Percentiles rank a stretch among this genome's conserved stretches.
Conservation (phyloP, 1,140 invertebrate genomes). For the Prorops nasuta region DNA sequence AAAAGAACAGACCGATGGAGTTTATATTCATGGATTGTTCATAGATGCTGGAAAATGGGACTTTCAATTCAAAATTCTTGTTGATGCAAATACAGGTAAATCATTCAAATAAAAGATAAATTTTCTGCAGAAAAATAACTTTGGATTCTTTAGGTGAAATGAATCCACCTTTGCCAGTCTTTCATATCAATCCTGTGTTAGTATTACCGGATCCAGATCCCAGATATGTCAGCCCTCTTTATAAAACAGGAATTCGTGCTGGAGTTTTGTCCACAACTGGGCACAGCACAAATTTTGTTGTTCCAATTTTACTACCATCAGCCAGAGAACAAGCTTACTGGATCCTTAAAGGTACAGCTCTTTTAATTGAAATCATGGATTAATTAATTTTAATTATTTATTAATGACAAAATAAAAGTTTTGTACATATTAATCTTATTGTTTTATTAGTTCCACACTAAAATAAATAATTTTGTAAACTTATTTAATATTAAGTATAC, state of each 20-base stretch:
- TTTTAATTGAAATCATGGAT: slow-evolving; percentile 75
- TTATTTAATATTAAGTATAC: not conserved
- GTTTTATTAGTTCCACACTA: not conserved
- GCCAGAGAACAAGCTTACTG: slow-evolving; percentile 68
- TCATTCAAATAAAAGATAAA: too few species aligned
- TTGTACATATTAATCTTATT: not conserved
- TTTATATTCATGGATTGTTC: slow-evolving; percentile 82
- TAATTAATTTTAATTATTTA: slow-evolving; percentile 38
- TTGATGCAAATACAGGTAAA: slow-evolving; percentile 70
- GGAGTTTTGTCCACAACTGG: slow-evolving; percentile 84
- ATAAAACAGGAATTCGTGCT: slow-evolving; percentile 82
- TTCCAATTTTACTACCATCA: slow-evolving; percentile 73
- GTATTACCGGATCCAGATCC: slow-evolving; percentile 60
- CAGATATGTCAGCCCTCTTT: slow-evolving; percentile 76
- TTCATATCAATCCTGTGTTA: slow-evolving; percentile 71
- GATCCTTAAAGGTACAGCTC: slow-evolving; percentile 82
- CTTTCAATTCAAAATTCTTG: slow-evolving; percentile 60
- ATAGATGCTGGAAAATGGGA: slow-evolving; percentile 87
- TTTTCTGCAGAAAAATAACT: not conserved
- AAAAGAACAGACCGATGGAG: slow-evolving; percentile 67
- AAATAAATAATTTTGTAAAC: too few species aligned
- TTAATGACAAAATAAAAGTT: too few species aligned
- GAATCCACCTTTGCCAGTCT: slow-evolving; percentile 71
- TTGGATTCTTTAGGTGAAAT: slow-evolving; percentile 63
- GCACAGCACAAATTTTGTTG: slow-evolving; percentile 86